These are phyloP conservation scores for Amphipoea oculea DNA, from an alignment of 2,888 invertebrate species.

Conservation along the genomic window DNA sequence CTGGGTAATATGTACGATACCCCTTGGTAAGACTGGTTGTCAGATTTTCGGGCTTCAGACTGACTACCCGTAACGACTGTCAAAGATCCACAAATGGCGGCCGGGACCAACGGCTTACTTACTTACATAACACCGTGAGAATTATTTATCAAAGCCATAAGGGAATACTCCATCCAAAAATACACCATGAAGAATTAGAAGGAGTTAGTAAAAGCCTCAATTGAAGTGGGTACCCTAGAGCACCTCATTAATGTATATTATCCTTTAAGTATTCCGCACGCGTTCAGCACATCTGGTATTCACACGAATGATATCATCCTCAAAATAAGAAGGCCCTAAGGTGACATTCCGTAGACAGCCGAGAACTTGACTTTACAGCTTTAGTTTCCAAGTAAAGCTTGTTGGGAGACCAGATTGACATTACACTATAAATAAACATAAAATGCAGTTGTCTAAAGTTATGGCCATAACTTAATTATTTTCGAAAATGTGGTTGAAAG, in stretches of 20 bases:
- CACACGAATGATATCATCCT: conserved; percentile 55
- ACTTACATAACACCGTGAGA: conserved; percentile 15
- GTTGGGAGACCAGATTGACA: background rate
- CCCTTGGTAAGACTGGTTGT: too few relatives aligned
- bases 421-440: conserved; percentile 19
- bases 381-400: background rate
- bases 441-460: conserved; percentile 1
- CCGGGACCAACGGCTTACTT: background rate
- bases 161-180: conserved; percentile 5
- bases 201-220: conserved; percentile 11
- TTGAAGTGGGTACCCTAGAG: background rate
- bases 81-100: too few relatives aligned
- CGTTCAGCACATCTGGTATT: conserved; percentile 34
- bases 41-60: too few relatives aligned
- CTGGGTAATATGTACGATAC: too few relatives aligned
- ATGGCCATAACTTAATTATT: background rate
- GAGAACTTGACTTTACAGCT: conserved; percentile 31
- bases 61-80: too few relatives aligned
- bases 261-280: conserved; percentile 29
- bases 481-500: background rate
- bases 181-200: conserved; percentile 1
- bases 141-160: background rate
- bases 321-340: conserved; percentile 24
- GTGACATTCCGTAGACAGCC: conserved; percentile 45
- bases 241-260: background rate